Evolutionary conservation across 2,888 invertebrate species (phyloP).

Genomic region (Blastobasis adustella): DNA sequence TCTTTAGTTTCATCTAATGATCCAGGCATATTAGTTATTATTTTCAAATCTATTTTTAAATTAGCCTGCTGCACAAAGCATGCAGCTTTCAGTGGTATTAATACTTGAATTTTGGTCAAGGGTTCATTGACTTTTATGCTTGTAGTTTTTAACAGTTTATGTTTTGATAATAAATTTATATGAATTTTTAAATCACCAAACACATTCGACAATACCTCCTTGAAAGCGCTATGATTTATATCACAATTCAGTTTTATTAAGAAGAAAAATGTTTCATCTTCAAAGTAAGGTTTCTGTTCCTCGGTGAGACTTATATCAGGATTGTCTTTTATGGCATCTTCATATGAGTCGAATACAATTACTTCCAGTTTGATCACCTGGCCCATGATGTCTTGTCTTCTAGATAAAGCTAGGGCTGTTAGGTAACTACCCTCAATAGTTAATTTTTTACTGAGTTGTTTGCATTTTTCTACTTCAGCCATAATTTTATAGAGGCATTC

Average conservation of each 20-base stretch:
- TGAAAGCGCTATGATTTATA: constrained; percentile 29
- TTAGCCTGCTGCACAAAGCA: constrained; percentile 17
- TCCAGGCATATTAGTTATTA: constrained; percentile 44
- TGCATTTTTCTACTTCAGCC: constrained; percentile 37
- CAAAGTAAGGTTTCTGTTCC: constrained; percentile 37
- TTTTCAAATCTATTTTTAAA: constrained; percentile 35
- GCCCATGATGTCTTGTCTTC: constrained; percentile 46
- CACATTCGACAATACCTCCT: constrained; percentile 30
- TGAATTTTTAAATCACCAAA: constrained; percentile 39
- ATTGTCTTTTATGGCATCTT: constrained; percentile 35
- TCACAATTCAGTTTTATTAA: constrained; percentile 31
- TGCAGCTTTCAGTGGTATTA: constrained; percentile 33
- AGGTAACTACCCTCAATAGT: constrained; percentile 41
- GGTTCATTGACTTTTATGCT: constrained; percentile 34
- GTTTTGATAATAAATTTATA: constrained; percentile 30
- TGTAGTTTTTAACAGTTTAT: constrained; percentile 36
- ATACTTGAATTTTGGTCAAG: constrained; percentile 31
- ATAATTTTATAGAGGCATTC: constrained; percentile 41
- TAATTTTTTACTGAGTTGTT: constrained; percentile 30
- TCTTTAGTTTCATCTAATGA: constrained; percentile 34
- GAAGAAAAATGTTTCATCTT: constrained; percentile 29
- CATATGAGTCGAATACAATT: constrained; percentile 41
- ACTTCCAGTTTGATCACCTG: constrained; percentile 30
- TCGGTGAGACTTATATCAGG: constrained; percentile 35
- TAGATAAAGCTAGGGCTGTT: constrained; percentile 46